These are phyloP conservation scores for Oncorhynchus keta DNA, from an alignment of 2,113 vertebrate species.

Conservation along the genomic window DNA sequence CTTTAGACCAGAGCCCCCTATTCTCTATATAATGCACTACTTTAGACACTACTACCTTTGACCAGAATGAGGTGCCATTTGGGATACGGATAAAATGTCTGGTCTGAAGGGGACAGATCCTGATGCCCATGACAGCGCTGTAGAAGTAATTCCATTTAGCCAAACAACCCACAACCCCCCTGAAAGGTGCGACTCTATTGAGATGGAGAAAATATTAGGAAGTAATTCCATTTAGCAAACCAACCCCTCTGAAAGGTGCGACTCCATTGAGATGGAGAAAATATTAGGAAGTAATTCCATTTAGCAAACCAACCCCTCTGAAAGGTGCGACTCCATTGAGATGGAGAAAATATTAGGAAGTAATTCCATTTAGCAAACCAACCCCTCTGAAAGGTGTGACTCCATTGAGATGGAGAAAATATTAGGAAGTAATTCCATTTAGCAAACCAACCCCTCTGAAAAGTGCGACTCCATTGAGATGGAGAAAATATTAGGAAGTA, in stretches of 20 bases:
- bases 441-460: background rate
- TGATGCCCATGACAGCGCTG: background rate
- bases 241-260: too few relatives aligned
- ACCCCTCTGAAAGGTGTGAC: background rate
- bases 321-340: background rate
- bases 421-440: slow-evolving; percentile 2
- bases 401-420: background rate
- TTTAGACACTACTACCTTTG: too few relatives aligned
- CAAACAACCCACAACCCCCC: background rate
- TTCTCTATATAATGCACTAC: too few relatives aligned
- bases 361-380: slow-evolving; percentile 1
- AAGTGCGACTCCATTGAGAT: background rate
- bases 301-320: background rate
- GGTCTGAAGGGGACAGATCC: background rate
- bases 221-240: too few relatives aligned
- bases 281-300: too few relatives aligned
- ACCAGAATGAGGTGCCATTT: too few relatives aligned
- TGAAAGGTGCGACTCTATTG: too few relatives aligned
- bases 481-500: background rate
- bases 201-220: too few relatives aligned
- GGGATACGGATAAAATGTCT: too few relatives aligned
- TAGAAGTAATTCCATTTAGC: slow-evolving; percentile 11
- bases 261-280: too few relatives aligned
- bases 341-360: background rate
- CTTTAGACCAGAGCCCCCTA: too few relatives aligned